Evolutionary conservation across 1,140 invertebrate species (phyloP).

Genomic region (Sinonovacula constricta): DNA sequence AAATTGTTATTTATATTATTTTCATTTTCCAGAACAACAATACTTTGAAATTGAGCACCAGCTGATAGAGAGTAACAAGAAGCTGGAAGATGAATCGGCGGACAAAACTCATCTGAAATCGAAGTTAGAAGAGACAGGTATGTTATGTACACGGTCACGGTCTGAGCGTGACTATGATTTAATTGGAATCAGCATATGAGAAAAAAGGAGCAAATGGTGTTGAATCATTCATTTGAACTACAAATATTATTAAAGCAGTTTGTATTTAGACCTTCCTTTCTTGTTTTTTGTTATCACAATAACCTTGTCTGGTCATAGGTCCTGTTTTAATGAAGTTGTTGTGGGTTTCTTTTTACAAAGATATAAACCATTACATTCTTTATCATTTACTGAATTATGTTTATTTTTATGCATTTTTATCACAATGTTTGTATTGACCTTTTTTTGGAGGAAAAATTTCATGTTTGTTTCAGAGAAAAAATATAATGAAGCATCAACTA

Average conservation of each 20-base stretch:
- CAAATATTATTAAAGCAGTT: neutral
- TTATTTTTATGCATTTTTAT: too few species aligned
- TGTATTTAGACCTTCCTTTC: neutral
- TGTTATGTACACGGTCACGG: conserved; percentile 14
- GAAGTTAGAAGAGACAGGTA: conserved; percentile 65
- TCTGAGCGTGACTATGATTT: neutral
- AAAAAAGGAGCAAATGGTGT: neutral
- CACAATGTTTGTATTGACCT: too few species aligned
- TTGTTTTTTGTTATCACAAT: neutral
- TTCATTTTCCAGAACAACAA: conserved; percentile 75
- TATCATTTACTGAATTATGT: neutral
- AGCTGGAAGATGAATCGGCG: conserved; percentile 64
- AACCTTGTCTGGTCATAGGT: neutral
- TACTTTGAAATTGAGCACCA: conserved; percentile 77
- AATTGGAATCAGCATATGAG: neutral
- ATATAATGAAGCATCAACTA: conserved; percentile 35
- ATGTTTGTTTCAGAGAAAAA: conserved; percentile 34
- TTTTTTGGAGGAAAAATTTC: too few species aligned
- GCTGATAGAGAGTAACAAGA: conserved; percentile 63
- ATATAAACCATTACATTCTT: neutral
- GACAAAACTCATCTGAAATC: conserved; percentile 54
- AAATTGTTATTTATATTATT: too few species aligned
- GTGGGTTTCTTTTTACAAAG: too few species aligned
- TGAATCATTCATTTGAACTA: neutral
- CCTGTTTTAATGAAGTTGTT: neutral